These are phyloP conservation scores for Micronycteris hirsuta DNA, from an alignment of 2,113 vertebrate species.

Conservation along the genomic window DNA sequence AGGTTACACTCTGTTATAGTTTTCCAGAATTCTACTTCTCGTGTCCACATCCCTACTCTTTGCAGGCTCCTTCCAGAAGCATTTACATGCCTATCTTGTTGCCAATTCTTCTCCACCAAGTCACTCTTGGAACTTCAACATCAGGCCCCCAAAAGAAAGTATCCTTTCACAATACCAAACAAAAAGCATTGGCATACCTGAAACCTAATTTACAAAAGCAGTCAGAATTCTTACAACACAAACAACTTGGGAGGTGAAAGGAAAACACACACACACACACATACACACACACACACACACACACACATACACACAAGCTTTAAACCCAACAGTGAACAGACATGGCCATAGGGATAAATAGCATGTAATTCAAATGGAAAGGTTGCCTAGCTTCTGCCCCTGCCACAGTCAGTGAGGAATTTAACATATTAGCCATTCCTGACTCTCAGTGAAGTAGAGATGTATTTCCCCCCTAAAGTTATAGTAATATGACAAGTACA, in stretches of 20 bases:
- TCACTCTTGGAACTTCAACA: not conserved
- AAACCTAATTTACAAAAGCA: not conserved
- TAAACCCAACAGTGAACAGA: not conserved
- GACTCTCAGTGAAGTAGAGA: not conserved
- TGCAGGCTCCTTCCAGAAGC: not conserved
- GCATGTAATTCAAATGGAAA: not conserved
- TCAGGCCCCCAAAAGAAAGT: not conserved
- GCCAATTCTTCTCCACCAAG: not conserved
- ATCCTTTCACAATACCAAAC: not conserved
- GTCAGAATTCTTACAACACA: not conserved
- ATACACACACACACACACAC: too few species aligned
- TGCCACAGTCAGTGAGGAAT: not conserved
- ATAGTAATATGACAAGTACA: not conserved
- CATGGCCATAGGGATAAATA: not conserved
- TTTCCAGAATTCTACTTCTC: not conserved
- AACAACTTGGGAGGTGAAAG: not conserved
- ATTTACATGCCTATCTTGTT: not conserved
- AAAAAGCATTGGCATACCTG: not conserved
- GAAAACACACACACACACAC: not conserved
- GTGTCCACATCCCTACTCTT: not conserved
- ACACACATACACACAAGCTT: not conserved
- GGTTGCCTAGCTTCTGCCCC: not conserved
- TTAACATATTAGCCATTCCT: not conserved
- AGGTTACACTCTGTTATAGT: not conserved
- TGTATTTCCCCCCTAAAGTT: not conserved